phyloP scores from a whole-genome alignment of 2,797 vertebrate species.

The Pipistrellus nathusii region DNA sequence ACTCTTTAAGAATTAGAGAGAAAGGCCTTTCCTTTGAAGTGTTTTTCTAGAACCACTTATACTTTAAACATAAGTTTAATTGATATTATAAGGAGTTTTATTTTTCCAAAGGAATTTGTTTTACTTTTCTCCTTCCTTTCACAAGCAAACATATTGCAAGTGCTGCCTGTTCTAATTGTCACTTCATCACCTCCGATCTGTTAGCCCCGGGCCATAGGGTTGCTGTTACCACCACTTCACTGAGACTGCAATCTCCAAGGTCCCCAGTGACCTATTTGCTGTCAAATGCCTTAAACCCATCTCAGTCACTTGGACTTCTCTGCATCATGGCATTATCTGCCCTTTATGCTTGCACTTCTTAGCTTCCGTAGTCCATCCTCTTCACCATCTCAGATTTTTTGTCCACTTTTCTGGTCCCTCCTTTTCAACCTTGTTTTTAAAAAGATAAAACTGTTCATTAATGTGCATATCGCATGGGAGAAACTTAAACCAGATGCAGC shows the following conservation, averaged over 20 bases:
- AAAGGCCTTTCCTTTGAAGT: conserved; percentile 58
- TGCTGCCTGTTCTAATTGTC: background rate
- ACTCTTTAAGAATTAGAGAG: conserved; percentile 51
- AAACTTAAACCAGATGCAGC: background rate
- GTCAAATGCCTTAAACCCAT: background rate
- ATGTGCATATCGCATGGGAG: background rate
- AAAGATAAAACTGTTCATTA: background rate
- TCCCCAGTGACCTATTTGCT: background rate
- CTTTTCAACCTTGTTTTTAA: background rate
- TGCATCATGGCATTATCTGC: background rate
- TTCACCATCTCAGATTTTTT: background rate
- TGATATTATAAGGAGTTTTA: background rate
- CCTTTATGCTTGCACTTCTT: background rate
- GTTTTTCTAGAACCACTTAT: background rate
- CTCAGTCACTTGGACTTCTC: background rate
- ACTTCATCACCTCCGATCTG: too few species aligned
- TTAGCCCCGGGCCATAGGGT: background rate
- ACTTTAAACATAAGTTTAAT: conserved; percentile 31
- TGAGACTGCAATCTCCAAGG: background rate
- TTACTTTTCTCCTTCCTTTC: conserved; percentile 14
- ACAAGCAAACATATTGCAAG: background rate
- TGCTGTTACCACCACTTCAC: background rate
- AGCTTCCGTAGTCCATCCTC: background rate
- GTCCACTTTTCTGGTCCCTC: background rate
- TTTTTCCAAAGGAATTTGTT: background rate